Percentiles rank a stretch among this genome's conserved stretches.
Evolutionary conservation across 1,140 invertebrate species (phyloP).

Genomic region (Drosophila pallidifrons): DNA sequence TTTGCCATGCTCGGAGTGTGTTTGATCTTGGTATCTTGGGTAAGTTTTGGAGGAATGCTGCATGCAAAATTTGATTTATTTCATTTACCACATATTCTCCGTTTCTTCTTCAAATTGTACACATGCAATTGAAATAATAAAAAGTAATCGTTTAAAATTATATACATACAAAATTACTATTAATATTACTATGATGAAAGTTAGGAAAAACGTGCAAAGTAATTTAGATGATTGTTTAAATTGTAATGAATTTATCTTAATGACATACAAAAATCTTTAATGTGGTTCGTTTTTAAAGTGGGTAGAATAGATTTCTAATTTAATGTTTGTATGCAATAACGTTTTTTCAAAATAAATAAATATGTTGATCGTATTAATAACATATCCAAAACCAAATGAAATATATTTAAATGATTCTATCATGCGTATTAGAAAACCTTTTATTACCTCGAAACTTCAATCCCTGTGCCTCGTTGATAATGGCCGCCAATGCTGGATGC

Average conservation of each 20-base stretch:
- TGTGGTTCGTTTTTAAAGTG: too few species aligned
- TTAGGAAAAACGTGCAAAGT: background rate
- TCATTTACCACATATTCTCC: slow-evolving; percentile 76
- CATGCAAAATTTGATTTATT: slow-evolving; percentile 58
- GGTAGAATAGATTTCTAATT: too few species aligned
- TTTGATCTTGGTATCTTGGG: slow-evolving; percentile 22
- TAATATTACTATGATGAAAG: too few species aligned
- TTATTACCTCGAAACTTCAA: slow-evolving; percentile 79
- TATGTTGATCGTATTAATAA: background rate
- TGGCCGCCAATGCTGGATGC: slow-evolving; percentile 81
- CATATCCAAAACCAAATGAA: background rate
- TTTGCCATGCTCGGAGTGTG: slow-evolving; percentile 57
- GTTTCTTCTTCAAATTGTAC: slow-evolving; percentile 71
- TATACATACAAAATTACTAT: slow-evolving; percentile 17
- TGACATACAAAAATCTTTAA: too few species aligned
- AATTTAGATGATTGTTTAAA: background rate
- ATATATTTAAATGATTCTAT: background rate
- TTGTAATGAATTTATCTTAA: too few species aligned
- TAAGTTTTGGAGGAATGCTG: slow-evolving; percentile 28
- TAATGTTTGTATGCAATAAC: too few species aligned
- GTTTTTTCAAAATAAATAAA: too few species aligned
- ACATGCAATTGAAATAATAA: slow-evolving; percentile 64
- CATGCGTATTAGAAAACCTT: background rate
- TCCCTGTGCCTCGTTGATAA: slow-evolving; percentile 82
- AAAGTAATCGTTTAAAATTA: slow-evolving; percentile 27